Conservation (phyloP, 1,140 invertebrate species). For the Thaumatotibia leucotreta region DNA sequence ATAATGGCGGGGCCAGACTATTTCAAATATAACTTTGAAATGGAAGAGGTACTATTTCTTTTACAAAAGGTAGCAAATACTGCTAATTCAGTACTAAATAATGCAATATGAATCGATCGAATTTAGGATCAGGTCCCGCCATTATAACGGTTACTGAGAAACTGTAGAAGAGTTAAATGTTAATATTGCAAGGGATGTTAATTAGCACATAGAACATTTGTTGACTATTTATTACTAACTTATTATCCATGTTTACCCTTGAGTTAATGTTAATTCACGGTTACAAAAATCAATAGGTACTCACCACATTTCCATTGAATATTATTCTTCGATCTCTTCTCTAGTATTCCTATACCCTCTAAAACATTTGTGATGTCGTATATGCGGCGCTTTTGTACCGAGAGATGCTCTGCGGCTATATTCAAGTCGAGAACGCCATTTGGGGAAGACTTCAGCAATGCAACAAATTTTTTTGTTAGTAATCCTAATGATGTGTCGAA, state of each 20-base stretch:
- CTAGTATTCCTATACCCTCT: conserved; percentile 98
- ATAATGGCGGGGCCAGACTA: too few species aligned
- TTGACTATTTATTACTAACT: too few species aligned
- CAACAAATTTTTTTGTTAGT: conserved; percentile 97
- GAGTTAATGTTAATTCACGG: neutral
- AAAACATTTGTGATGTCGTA: conserved; percentile 99
- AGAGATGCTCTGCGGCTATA: conserved; percentile 94
- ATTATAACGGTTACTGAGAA: too few species aligned
- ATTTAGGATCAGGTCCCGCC: too few species aligned
- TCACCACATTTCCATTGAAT: conserved; percentile 93
- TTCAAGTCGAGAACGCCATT: conserved; percentile 98
- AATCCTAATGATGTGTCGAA: conserved; percentile 97
- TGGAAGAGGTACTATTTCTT: too few species aligned
- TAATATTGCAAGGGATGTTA: too few species aligned
- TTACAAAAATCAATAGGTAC: conserved; percentile 25
- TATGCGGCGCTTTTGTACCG: conserved; percentile 98
- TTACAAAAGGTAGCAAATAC: too few species aligned
- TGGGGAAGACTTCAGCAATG: conserved; percentile 94
- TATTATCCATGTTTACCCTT: neutral
- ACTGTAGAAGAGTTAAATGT: too few species aligned
- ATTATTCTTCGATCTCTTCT: conserved; percentile 94
- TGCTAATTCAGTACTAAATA: too few species aligned
- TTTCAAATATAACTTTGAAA: too few species aligned
- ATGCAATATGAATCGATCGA: too few species aligned
- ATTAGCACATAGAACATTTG: too few species aligned